Conservation (phyloP, 2,888 invertebrate genomes). For the Erpobdella octoculata region DNA sequence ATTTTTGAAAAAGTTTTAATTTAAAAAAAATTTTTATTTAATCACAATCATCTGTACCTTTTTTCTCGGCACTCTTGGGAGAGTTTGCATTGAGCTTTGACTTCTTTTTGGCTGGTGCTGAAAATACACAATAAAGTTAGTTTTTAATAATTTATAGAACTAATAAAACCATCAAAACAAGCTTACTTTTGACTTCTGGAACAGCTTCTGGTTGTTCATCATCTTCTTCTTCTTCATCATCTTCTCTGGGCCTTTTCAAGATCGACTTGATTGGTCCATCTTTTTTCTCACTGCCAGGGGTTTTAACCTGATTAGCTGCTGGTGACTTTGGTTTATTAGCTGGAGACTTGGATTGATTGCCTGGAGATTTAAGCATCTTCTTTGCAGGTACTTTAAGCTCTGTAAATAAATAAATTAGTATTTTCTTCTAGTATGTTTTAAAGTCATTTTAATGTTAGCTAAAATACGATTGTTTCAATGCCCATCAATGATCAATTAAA, state of each 20-base stretch:
- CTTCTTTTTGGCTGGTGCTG: too few relatives aligned
- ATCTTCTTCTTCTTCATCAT: background rate
- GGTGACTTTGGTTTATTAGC: background rate
- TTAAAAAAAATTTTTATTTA: too few relatives aligned
- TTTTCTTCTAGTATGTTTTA: background rate
- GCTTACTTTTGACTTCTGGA: background rate
- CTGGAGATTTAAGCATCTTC: too few relatives aligned
- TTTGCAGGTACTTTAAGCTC: background rate
- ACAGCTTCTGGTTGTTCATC: slow-evolving; percentile 1
- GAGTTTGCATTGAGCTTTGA: too few relatives aligned
- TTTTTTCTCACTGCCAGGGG: background rate
- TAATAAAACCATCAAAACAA: background rate
- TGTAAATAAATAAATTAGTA: background rate
- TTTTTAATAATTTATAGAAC: background rate
- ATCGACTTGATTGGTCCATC: background rate
- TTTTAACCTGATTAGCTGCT: background rate
- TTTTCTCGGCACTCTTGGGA: too few relatives aligned
- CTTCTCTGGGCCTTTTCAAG: background rate
- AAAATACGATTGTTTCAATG: too few relatives aligned
- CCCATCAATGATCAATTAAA: too few relatives aligned
- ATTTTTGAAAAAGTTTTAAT: too few relatives aligned
- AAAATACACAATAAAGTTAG: too few relatives aligned
- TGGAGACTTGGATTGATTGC: background rate
- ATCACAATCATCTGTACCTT: too few relatives aligned
- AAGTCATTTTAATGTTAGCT: background rate